A percentile compares a stretch with the other conserved stretches of the same genome.
phyloP scores from a whole-genome alignment of 1,140 invertebrate species.

The Dolichoris vasculosae region DNA sequence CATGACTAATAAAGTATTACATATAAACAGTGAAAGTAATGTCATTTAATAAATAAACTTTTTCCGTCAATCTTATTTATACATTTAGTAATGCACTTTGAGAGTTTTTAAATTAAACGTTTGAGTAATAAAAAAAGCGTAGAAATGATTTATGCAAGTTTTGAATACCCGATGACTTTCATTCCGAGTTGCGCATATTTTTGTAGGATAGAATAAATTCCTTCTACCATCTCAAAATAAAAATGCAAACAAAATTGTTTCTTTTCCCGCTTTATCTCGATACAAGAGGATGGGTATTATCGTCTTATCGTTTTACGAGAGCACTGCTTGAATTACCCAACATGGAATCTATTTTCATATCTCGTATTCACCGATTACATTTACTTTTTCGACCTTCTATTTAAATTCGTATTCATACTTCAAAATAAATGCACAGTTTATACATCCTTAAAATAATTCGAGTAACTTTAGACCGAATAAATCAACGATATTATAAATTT shows the following conservation, averaged over 20 bases:
- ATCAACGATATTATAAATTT: no score
- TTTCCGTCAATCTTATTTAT: not conserved
- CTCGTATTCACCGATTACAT: no score
- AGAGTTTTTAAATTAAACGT: not conserved
- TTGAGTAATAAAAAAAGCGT: not conserved
- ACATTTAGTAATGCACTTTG: not conserved
- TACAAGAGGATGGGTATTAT: not conserved
- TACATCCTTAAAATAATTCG: not conserved
- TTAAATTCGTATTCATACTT: no score
- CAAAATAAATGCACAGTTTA: not conserved
- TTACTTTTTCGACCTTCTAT: not conserved
- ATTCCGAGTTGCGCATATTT: not conserved
- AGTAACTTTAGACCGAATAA: no score
- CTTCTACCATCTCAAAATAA: not conserved
- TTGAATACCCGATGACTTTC: not conserved
- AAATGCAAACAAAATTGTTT: not conserved
- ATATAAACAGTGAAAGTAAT: not conserved
- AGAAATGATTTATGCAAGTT: not conserved
- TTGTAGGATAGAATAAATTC: not conserved
- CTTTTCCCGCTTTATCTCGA: not conserved
- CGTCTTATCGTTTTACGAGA: not conserved
- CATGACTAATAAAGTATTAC: not conserved
- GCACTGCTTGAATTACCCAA: no score
- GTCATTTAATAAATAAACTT: not conserved
- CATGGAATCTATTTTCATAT: no score